Evolutionary conservation across 1,140 invertebrate genomes (phyloP), one percentile per base, ranked within the genome.

Genomic region (Colletes gigas): DNA sequence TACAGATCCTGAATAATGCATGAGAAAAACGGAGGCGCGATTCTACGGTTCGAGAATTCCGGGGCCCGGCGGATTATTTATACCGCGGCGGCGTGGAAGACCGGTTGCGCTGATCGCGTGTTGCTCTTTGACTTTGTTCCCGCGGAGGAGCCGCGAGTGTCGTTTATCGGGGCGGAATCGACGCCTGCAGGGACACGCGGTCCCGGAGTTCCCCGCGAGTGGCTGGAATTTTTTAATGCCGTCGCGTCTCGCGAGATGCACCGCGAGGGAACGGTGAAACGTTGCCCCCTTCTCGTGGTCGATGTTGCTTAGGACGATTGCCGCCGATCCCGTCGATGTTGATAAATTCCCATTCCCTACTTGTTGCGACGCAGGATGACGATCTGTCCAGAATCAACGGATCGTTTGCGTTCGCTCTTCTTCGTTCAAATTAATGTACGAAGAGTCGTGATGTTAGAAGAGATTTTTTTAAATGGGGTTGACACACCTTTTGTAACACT

Each of bases 1-100:
- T 80, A 80, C 63, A 52, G 71, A 41, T 74, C 62, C 14, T 80
- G 78, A 80, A 80, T 80, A 74, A 80, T 74, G 30, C 71, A 80
- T 80, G 71, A 80, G 78, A 74, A 80, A 80, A 80, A 80, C 71
- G 54, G 70, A 57, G 62, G 19, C 47, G 66, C 66, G 63, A 65
- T 63, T 75, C 60, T 17, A 15, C 68, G 55, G 54, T 78, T 55
- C 44, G 68, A 65, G 47, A 41, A 72, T 72, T 63, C 77, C 50
- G 41, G 44, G 14, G 30, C 30, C 30, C 44, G 63, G n/a, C 55
- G 30, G 77, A 78, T 78, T 78, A 78, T 78, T 78, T 78, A 78
- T 78, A 63, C 68, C 59, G 39, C 10, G 30, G 14, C 19, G 50
- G 65, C 17, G 65, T 10, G 62, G 65, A 66, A 50, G 65, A 66